Conservation (phyloP, 2,888 invertebrate species). For the Eucriotettix oculatus region DNA sequence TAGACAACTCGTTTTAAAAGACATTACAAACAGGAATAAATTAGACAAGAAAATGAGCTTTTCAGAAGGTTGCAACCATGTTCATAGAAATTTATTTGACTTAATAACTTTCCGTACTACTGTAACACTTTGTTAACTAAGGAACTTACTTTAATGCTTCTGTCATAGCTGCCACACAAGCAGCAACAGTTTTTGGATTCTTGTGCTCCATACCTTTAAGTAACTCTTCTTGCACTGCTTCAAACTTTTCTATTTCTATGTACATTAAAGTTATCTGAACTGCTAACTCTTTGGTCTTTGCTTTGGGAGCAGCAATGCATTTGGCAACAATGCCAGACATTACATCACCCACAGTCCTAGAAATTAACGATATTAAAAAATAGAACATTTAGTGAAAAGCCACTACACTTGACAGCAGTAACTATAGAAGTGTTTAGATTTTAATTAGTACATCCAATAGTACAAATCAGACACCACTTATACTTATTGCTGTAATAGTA, state of each 20-base stretch:
- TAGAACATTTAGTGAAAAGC: no score
- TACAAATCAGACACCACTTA: no score
- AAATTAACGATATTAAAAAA: constrained; percentile 5
- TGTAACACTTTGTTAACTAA: background rate
- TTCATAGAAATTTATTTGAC: no score
- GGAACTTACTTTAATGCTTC: constrained; percentile 43
- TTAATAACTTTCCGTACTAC: no score
- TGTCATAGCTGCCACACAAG: constrained; percentile 59
- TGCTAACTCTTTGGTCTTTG: constrained; percentile 81
- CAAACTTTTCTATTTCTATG: constrained; percentile 90
- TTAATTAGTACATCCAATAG: no score
- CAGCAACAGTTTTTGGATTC: constrained; percentile 87
- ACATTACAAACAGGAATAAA: no score
- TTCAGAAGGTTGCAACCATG: no score
- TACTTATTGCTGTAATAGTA: no score
- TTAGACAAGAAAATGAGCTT: no score
- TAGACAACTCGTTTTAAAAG: no score
- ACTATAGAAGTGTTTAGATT: no score
- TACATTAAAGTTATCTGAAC: constrained; percentile 83
- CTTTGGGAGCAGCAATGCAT: constrained; percentile 80
- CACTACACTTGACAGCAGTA: no score
- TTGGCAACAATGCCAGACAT: constrained; percentile 77
- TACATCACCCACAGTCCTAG: constrained; percentile 70
- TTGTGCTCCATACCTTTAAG: constrained; percentile 89
- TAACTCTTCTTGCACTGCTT: constrained; percentile 74